phyloP scores from a whole-genome alignment of 1,140 invertebrate genomes.

The Mactra quadrangularis region DNA sequence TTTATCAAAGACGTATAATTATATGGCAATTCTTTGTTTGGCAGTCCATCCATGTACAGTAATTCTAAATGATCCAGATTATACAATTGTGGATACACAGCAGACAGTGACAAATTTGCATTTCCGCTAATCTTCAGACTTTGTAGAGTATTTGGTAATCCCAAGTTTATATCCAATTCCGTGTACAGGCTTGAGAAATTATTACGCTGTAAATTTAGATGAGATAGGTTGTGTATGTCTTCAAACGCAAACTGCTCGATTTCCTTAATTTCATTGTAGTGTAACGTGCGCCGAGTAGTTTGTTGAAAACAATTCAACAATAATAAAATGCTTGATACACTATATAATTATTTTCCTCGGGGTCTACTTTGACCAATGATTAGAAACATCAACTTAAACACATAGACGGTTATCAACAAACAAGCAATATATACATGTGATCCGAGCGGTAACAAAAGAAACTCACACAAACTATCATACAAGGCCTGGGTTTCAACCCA shows the following conservation, averaged over 20 bases:
- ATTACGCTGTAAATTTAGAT: not conserved
- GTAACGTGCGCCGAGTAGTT: not conserved
- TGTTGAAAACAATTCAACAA: too few species aligned
- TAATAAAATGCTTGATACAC: too few species aligned
- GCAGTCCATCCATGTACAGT: slow-evolving; percentile 10
- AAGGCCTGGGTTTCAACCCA: too few species aligned
- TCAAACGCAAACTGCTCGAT: not conserved
- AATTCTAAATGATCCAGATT: not conserved
- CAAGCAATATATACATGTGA: too few species aligned
- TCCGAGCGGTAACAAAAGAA: too few species aligned
- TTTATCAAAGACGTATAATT: not conserved
- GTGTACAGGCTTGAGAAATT: not conserved
- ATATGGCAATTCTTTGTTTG: not conserved
- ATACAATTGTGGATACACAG: not conserved
- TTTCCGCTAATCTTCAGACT: not conserved
- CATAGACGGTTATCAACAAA: too few species aligned
- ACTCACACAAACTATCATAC: too few species aligned
- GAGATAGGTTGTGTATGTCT: not conserved
- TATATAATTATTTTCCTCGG: too few species aligned
- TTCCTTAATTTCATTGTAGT: not conserved
- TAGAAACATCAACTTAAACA: too few species aligned
- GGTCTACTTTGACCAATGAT: too few species aligned
- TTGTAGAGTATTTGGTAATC: not conserved
- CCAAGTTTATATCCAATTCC: not conserved
- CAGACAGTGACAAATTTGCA: not conserved